Evolutionary conservation across 2,113 vertebrate genomes (phyloP).

Genomic region (Barbus barbus): DNA sequence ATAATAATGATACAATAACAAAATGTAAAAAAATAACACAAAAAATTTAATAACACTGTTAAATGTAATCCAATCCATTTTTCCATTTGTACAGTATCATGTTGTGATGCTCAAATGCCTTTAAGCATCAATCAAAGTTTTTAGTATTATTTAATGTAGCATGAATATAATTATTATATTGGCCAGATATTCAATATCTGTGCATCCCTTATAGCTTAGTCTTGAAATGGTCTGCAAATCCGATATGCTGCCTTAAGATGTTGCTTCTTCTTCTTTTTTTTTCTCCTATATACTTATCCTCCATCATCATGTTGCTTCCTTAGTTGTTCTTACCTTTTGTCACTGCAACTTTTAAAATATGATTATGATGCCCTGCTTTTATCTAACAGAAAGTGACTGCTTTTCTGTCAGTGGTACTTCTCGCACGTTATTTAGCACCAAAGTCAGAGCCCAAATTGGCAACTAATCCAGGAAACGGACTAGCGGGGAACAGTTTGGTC

Average conservation of each 20-base stretch:
- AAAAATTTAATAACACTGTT: background rate
- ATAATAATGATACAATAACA: no score
- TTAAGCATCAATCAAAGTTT: background rate
- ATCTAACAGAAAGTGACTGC: constrained; percentile 38
- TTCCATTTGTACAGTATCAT: background rate
- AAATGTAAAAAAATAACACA: no score
- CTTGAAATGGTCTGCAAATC: no score
- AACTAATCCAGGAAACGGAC: constrained; percentile 53
- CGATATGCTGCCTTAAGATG: background rate
- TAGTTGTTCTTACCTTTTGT: background rate
- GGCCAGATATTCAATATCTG: background rate
- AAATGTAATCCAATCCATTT: background rate
- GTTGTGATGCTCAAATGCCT: background rate
- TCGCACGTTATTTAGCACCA: constrained; percentile 42
- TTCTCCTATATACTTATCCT: background rate
- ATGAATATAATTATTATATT: background rate
- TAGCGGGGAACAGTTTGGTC: constrained; percentile 48
- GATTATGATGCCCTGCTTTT: background rate
- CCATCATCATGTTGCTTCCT: background rate
- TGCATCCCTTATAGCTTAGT: background rate
- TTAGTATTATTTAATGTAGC: background rate
- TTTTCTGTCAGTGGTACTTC: constrained; percentile 5
- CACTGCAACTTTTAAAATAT: background rate
- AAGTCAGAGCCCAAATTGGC: constrained; percentile 52
- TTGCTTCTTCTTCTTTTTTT: background rate